A percentile compares a stretch with the other conserved stretches of the same genome.
Conservation (phyloP, 2,888 invertebrate species). For the Leptinotarsa juncta region DNA sequence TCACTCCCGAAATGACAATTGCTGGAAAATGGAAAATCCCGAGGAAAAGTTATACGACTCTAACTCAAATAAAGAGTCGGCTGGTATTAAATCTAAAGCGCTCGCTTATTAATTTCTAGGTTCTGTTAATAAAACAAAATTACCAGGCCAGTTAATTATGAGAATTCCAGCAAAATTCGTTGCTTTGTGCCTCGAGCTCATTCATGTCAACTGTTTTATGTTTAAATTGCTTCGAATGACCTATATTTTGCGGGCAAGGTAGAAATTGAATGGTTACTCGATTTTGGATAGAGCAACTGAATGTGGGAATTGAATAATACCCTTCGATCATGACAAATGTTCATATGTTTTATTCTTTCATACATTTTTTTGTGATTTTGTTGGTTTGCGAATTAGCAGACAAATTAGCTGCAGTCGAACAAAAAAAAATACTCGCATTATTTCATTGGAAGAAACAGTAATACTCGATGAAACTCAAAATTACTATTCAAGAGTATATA, state of each 20-base stretch:
- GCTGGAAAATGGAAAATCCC: constrained; percentile 53
- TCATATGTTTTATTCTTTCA: no score
- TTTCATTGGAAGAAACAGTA: no score
- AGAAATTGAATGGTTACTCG: background rate
- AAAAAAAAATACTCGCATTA: no score
- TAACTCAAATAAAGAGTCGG: constrained; percentile 59
- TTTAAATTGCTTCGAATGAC: constrained; percentile 5
- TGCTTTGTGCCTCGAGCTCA: constrained; percentile 39
- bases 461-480: no score
- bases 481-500: no score
- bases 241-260: constrained; percentile 11
- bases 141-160: constrained; percentile 60
- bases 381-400: no score
- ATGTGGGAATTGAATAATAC: background rate
- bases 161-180: constrained; percentile 57
- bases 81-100: constrained; percentile 57
- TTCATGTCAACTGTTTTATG: constrained; percentile 31
- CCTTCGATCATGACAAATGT: no score
- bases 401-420: no score
- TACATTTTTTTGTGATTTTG: no score
- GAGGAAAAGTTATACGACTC: constrained; percentile 52
- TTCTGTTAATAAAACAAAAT: constrained; percentile 61
- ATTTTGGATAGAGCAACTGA: constrained; percentile 7
- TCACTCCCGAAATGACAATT: constrained; percentile 51
- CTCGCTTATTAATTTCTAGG: constrained; percentile 61